A percentile compares a stretch with the other conserved stretches of the same genome.
Conservation (phyloP, 2,113 vertebrate genomes). For the Ophiodon elongatus region DNA sequence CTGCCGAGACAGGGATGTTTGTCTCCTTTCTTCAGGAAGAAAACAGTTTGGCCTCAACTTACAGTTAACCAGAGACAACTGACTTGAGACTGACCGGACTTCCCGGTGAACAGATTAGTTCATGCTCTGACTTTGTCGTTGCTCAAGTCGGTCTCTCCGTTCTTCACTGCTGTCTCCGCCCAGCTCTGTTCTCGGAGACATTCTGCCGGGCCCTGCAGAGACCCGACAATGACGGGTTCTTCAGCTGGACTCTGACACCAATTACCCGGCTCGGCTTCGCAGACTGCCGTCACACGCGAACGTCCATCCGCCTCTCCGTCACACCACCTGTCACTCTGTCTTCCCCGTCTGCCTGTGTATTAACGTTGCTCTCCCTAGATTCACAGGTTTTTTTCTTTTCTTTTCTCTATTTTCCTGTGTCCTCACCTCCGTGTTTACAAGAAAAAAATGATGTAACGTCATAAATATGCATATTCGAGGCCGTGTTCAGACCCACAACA, state of each 20-base stretch:
- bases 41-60: background rate
- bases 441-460: background rate
- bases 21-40: background rate
- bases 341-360: background rate
- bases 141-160: background rate
- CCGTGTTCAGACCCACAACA: background rate
- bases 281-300: background rate
- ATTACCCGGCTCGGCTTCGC: slow-evolving; percentile 23
- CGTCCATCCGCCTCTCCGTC: background rate
- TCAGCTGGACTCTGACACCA: slow-evolving; percentile 45
- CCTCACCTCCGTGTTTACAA: background rate
- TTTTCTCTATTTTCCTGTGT: background rate
- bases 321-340: background rate
- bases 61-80: background rate
- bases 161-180: background rate
- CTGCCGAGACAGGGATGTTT: background rate
- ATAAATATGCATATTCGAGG: background rate
- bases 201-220: background rate
- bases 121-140: background rate
- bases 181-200: slow-evolving; percentile 21
- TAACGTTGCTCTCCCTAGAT: background rate
- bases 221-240: background rate
- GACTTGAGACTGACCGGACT: background rate
- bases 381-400: background rate
- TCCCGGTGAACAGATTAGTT: background rate